Conservation (phyloP, 2,113 vertebrate species). For the Morone chrysops region DNA sequence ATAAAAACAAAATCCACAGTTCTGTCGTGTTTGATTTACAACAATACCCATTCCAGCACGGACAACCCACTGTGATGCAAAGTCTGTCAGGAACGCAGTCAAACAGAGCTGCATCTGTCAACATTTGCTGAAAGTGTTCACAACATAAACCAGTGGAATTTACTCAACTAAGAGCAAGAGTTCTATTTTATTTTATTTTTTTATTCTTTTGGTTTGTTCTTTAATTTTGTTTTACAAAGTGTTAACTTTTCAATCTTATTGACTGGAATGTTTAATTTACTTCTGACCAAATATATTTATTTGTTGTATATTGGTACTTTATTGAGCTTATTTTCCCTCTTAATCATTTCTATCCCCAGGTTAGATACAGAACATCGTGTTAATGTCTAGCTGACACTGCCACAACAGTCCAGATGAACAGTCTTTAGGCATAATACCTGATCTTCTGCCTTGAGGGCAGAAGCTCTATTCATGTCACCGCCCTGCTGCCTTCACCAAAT, state of each 20-base stretch:
- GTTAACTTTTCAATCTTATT: not conserved
- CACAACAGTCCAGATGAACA: not conserved
- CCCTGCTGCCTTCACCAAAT: not conserved
- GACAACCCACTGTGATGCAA: slow-evolving; percentile 51
- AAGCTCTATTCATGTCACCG: slow-evolving; percentile 6
- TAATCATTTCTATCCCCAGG: not conserved
- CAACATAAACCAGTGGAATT: slow-evolving; percentile 18
- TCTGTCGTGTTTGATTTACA: slow-evolving; percentile 63
- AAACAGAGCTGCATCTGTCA: slow-evolving; percentile 61
- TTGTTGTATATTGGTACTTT: not conserved
- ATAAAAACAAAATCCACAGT: slow-evolving; percentile 55
- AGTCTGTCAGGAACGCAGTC: slow-evolving; percentile 50
- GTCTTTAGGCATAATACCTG: not conserved
- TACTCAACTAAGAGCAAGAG: not conserved
- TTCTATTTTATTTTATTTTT: not conserved
- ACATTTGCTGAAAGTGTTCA: slow-evolving; percentile 32
- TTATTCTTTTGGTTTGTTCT: not conserved
- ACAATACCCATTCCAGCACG: slow-evolving; percentile 20
- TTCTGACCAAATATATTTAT: not conserved
- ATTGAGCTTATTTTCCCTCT: not conserved
- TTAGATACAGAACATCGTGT: not conserved
- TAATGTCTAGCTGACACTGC: not conserved
- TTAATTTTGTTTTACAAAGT: not conserved
- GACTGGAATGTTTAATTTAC: not conserved
- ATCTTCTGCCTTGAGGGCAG: not conserved